Percentiles rank a stretch among this genome's conserved stretches.
phyloP scores from a whole-genome alignment of 2,888 invertebrate genomes.

The Metopia argyrocephala region DNA sequence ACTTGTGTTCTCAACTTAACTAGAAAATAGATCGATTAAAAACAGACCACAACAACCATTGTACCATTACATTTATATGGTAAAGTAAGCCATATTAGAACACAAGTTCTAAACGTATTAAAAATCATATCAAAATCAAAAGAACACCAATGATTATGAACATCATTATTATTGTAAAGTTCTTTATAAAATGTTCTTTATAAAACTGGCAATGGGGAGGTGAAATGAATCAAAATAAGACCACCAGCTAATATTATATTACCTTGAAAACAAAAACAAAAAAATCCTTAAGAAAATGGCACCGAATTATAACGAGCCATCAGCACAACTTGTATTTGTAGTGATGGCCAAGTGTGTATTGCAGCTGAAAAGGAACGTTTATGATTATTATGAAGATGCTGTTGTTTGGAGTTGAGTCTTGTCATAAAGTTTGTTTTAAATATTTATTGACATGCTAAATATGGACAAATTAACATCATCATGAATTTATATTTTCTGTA shows the following conservation, averaged over 20 bases:
- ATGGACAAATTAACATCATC: conserved; percentile 41
- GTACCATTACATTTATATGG: too few species aligned
- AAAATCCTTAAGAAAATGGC: too few species aligned
- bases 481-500: background rate
- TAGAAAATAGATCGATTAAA: background rate
- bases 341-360: too few species aligned
- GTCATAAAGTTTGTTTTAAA: conserved; percentile 41
- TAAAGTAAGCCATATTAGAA: conserved; percentile 47
- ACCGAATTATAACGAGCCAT: too few species aligned
- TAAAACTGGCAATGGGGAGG: conserved; percentile 18
- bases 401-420: background rate
- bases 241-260: conserved; percentile 58
- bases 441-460: conserved; percentile 58
- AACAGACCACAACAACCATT: background rate
- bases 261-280: conserved; percentile 36
- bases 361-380: background rate
- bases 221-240: conserved; percentile 28
- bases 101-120: conserved; percentile 35
- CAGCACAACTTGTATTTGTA: too few species aligned
- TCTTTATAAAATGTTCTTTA: background rate
- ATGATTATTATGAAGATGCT: conserved; percentile 6
- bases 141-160: background rate
- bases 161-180: background rate
- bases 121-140: background rate
- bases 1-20: background rate